Percentiles rank a stretch among this genome's conserved stretches.
Conservation (phyloP, 2,888 invertebrate species). For the Agonopterix alstromeriana region DNA sequence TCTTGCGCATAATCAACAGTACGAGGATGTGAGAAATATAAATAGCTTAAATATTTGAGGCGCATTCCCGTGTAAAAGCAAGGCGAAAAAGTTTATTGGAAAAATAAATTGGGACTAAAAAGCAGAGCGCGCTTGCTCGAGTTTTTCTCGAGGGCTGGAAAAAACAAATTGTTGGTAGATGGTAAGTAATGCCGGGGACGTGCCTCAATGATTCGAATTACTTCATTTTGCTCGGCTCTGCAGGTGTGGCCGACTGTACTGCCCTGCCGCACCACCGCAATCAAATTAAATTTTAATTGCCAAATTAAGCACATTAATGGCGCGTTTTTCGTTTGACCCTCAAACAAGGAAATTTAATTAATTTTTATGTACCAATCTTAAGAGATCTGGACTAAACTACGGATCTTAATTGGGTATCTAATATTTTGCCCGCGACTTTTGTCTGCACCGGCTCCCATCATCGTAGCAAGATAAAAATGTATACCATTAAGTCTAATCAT, state of each 20-base stretch:
- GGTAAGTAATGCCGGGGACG: constrained; percentile 64
- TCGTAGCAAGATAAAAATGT: too few species aligned
- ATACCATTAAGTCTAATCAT: too few species aligned
- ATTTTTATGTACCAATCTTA: too few species aligned
- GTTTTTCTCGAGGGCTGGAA: constrained; percentile 55
- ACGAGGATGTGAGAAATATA: constrained; percentile 48
- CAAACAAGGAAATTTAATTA: constrained; percentile 21
- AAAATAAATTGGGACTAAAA: constrained; percentile 70
- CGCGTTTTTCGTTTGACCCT: constrained; percentile 22
- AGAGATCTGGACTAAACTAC: too few species aligned
- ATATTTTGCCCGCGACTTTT: too few species aligned
- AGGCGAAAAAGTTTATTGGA: constrained; percentile 62
- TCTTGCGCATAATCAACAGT: constrained; percentile 31
- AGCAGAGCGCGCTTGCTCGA: constrained; percentile 55
- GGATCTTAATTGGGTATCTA: too few species aligned
- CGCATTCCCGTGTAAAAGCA: constrained; percentile 56
- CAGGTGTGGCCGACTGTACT: constrained; percentile 35
- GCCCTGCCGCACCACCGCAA: constrained; percentile 22
- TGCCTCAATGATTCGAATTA: constrained; percentile 58
- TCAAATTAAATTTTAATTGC: constrained; percentile 49
- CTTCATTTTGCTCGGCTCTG: constrained; percentile 49
- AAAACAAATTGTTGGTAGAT: constrained; percentile 69
- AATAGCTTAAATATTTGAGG: constrained; percentile 65
- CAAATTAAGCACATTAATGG: constrained; percentile 34
- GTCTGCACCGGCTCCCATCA: too few species aligned